A percentile compares a stretch with the other conserved stretches of the same genome.
These are phyloP conservation scores for Drosophila meridiana DNA, from an alignment of 2,888 invertebrate species.

Conservation along the genomic window DNA sequence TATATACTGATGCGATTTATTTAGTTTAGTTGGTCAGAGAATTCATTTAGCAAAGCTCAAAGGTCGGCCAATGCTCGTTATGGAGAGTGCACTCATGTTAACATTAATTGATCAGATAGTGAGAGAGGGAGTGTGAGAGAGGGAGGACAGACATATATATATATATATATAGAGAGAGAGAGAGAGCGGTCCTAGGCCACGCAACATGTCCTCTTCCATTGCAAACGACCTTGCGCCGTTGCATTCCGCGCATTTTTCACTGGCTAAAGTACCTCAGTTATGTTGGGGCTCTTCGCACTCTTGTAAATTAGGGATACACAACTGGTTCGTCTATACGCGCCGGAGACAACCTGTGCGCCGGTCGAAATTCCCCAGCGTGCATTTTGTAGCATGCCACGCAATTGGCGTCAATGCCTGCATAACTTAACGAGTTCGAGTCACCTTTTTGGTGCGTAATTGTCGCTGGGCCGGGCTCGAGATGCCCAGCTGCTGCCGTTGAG, in stretches of 20 bases:
- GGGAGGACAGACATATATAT: slow-evolving; percentile 3
- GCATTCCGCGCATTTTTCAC: slow-evolving; percentile 82
- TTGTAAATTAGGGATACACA: slow-evolving; percentile 67
- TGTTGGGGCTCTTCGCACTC: slow-evolving; percentile 74
- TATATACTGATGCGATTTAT: not conserved
- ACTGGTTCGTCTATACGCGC: slow-evolving; percentile 44
- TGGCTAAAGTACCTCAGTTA: slow-evolving; percentile 69
- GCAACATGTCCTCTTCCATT: slow-evolving; percentile 22
- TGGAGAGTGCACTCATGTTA: slow-evolving; percentile 58
- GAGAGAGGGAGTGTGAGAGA: slow-evolving; percentile 11
- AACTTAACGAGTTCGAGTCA: slow-evolving; percentile 69
- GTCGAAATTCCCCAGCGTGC: slow-evolving; percentile 54
- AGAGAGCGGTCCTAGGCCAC: slow-evolving; percentile 28
- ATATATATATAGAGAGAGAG: not conserved
- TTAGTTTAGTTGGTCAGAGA: slow-evolving; percentile 20
- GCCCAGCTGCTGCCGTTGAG: slow-evolving; percentile 26
- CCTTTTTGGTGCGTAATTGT: slow-evolving; percentile 60
- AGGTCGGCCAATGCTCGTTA: slow-evolving; percentile 53
- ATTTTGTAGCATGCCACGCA: slow-evolving; percentile 61
- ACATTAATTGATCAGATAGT: slow-evolving; percentile 74
- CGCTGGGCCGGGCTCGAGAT: slow-evolving; percentile 25
- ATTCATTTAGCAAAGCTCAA: slow-evolving; percentile 41
- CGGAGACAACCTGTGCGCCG: slow-evolving; percentile 12
- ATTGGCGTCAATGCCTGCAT: slow-evolving; percentile 73
- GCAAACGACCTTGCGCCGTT: slow-evolving; percentile 75